Evolutionary conservation across 2,113 vertebrate genomes (phyloP), one percentile per base, ranked within the genome.

Genomic region (Elephantulus edwardii): DNA sequence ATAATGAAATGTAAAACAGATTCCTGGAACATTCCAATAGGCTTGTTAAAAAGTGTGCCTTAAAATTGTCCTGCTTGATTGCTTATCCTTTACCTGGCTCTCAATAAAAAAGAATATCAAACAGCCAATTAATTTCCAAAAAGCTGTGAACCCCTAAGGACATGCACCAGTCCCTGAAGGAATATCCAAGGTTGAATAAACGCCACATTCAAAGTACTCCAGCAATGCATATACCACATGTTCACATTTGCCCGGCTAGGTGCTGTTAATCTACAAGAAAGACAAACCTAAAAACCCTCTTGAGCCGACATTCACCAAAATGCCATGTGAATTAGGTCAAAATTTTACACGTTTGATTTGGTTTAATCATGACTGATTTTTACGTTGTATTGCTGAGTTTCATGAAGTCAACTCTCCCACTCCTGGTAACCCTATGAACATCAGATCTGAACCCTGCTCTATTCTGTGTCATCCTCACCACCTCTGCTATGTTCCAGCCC

Each of bases 331-430:
- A 50, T 91, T 70, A 38, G 20, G 81, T 81, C 56, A 87, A 89
- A 83, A 40, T 83, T 83, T 88, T 64, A 89, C 60, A 90, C 77
- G 70, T 89, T 95, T 72, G 74, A 30, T 93, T 94, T 88, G 20
- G 82, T 52, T 90, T 93, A 17, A 71, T 95, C 52, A 82, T 87
- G 91, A 64, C 56, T 66, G 12, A 95, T 79, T 86, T 52, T n/a
- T n/a, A n/a, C n/a, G n/a, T n/a, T n/a, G n/a, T n/a, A n/a, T n/a
- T n/a, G n/a, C n/a, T n/a, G n/a, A n/a, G n/a, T n/a, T n/a, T n/a
- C n/a, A n/a, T n/a, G n/a, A n/a, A n/a, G n/a, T n/a, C n/a, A n/a
- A n/a, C n/a, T n/a, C n/a, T n/a, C n/a, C n/a, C n/a, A n/a, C n/a
- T n/a, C n/a, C n/a, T n/a, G n/a, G n/a, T n/a, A n/a, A n/a, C n/a